phyloP scores from a whole-genome alignment of 2,888 invertebrate species.

The Dichetophora obliterata region DNA sequence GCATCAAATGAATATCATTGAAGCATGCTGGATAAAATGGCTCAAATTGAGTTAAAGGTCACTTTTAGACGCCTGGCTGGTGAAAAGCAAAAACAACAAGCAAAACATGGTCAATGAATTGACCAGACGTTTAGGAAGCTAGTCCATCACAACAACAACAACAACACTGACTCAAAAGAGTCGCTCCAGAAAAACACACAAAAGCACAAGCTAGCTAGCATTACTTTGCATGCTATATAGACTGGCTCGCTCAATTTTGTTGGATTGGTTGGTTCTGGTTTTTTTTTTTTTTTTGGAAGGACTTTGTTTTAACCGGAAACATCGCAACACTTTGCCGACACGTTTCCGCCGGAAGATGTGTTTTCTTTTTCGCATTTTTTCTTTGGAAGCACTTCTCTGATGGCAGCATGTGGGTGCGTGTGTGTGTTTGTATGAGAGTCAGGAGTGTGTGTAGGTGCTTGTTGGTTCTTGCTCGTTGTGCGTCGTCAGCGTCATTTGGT shows the following conservation, averaged over 20 bases:
- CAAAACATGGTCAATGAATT: conserved; percentile 3
- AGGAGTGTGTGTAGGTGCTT: background rate
- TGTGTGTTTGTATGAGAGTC: background rate
- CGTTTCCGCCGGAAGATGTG: conserved; percentile 19
- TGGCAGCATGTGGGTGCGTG: background rate
- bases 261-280: background rate
- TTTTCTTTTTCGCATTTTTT: background rate
- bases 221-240: background rate
- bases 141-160: background rate
- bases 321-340: conserved; percentile 29
- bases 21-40: conserved; percentile 58
- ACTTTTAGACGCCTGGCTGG: background rate
- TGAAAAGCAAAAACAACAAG: background rate
- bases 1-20: conserved; percentile 38
- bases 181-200: too few relatives aligned
- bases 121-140: background rate
- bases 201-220: too few relatives aligned
- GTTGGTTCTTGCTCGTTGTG: background rate
- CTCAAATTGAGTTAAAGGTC: conserved; percentile 67
- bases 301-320: conserved; percentile 6
- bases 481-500: background rate
- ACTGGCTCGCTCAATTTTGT: background rate
- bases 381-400: background rate
- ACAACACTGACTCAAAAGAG: background rate
- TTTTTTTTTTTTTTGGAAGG: background rate